Evolutionary conservation across 2,888 invertebrate species (phyloP), one percentile per base, ranked within the genome.

Genomic region (Leucozona laternaria): DNA sequence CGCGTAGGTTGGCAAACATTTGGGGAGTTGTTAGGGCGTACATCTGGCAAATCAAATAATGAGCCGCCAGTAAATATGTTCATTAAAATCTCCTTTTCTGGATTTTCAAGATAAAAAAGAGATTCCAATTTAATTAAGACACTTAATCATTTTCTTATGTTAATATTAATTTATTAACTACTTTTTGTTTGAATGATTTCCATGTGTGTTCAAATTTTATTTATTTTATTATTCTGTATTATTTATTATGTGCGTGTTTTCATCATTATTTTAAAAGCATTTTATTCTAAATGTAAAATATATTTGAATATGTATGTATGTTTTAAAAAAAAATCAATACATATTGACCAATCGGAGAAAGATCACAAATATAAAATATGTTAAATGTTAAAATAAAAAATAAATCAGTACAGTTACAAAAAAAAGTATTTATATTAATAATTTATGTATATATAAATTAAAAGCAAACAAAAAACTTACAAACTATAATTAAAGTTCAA

Each of bases 371-470:
- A 25, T 58, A 20, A 48, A 58, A 66, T 40, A 58, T 57, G 43
- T 75, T 75, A 83, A 79, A 71, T 72, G 76, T 80, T 80, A 73
- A 85, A 70, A 81, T 57, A 64, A 45, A 68, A 72, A 11, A 64
- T 40, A 64, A 82, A 85, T 85, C 85, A 85, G 85, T 85, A 85
- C 85, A 73, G 77, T 85, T 85, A 80, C 45, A 73, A 80, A 72
- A 73, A 62, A 31, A 84, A 62, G 40, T 72, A 79, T 80, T 62
- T 80, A 78, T 80, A 75, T 76, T 68, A 37, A 66, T 48, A 4
- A 28, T 70, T 43, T 84, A 80, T 80, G 20, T 20, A 53, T 50
- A 17, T 37, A 60, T 37, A 60, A 81, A 81, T 77, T 77, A 84
- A 79, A 79, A 70, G 37, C 8, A 85, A 85, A 80, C n/a, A 76